phyloP scores from a whole-genome alignment of 2,113 vertebrate species.

The Tachuris rubrigastra region DNA sequence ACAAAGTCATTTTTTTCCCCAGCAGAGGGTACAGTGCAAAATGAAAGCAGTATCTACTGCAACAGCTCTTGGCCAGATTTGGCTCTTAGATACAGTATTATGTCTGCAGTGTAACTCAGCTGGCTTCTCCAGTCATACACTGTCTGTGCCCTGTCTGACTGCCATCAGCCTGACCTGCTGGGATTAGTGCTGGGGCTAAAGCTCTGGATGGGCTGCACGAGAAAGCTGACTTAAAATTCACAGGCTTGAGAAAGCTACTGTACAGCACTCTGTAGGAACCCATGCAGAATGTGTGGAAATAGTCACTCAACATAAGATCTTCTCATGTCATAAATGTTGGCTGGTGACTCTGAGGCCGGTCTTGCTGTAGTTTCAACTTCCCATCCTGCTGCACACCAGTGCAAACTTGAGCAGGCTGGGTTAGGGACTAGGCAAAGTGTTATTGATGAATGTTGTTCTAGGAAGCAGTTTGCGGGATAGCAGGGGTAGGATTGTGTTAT shows the following conservation, averaged over 20 bases:
- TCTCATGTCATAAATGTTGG: background rate
- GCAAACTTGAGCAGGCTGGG: background rate
- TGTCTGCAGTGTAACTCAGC: background rate
- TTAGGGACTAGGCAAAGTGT: background rate
- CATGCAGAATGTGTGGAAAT: background rate
- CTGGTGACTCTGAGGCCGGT: background rate
- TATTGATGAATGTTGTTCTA: background rate
- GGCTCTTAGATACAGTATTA: background rate
- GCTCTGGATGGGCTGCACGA: background rate
- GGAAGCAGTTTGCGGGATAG: background rate
- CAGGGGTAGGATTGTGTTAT: background rate
- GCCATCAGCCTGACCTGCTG: background rate
- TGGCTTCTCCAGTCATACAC: background rate
- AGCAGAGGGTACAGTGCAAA: slow-evolving; percentile 56
- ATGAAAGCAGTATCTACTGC: slow-evolving; percentile 38
- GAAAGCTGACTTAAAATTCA: background rate
- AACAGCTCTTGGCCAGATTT: background rate
- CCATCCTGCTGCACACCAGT: rapidly evolving
- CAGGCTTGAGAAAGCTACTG: background rate
- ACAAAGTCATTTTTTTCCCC: slow-evolving; percentile 50
- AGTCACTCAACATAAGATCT: background rate
- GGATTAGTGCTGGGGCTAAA: background rate
- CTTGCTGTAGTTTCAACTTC: background rate
- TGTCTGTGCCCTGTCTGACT: background rate
- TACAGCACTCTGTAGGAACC: background rate